phyloP scores from a whole-genome alignment of 1,140 invertebrate species.

The Grapholita molesta region DNA sequence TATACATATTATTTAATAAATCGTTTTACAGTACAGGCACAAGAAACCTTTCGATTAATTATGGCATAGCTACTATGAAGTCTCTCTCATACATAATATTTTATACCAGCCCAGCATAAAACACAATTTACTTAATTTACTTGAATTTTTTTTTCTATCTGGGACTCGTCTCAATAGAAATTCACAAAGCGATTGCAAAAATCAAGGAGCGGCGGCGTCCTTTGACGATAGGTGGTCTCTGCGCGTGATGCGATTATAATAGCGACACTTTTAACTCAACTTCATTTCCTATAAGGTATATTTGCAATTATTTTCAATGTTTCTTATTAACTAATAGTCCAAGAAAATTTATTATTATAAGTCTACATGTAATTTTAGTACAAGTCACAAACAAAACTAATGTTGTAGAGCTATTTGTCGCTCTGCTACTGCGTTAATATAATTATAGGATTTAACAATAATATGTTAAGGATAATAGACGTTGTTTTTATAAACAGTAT shows the following conservation, averaged over 20 bases:
- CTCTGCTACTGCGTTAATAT: too few relatives aligned
- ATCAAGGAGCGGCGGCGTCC: conserved; percentile 60
- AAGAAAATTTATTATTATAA: background rate
- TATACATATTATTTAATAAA: too few relatives aligned
- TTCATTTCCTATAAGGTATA: conserved; percentile 43
- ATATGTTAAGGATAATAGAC: background rate
- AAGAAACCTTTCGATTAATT: too few relatives aligned
- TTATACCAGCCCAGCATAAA: background rate
- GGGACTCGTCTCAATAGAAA: conserved; percentile 48
- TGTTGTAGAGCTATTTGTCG: too few relatives aligned
- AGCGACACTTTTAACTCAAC: conserved; percentile 61
- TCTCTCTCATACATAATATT: conserved; percentile 7
- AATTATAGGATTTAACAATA: too few relatives aligned
- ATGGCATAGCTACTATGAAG: too few relatives aligned
- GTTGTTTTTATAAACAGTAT: background rate
- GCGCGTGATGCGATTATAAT: conserved; percentile 73
- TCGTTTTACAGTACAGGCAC: too few relatives aligned
- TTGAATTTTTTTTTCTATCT: conserved; percentile 27
- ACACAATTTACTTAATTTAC: conserved; percentile 4
- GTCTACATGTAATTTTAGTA: background rate
- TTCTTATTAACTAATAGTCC: background rate
- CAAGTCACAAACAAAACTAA: background rate
- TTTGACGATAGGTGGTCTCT: conserved; percentile 72
- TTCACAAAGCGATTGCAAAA: conserved; percentile 66
- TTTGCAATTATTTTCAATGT: conserved; percentile 51